Evolutionary conservation across 2,797 vertebrate species (phyloP), one percentile per base, ranked within the genome.

Genomic region (Cryptoprocta ferox): DNA sequence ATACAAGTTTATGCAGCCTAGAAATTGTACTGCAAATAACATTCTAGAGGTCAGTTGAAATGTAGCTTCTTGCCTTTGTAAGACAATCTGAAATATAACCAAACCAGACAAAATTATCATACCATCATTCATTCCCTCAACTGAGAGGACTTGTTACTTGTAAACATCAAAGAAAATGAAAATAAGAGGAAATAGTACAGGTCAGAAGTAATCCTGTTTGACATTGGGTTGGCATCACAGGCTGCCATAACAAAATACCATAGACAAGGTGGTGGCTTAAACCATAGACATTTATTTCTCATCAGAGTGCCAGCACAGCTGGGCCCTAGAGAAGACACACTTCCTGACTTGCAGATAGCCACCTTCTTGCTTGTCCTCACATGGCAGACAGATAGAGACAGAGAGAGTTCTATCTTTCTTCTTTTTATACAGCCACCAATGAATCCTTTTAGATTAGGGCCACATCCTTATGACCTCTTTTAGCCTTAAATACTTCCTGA

Each of bases 1-100:
- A 79, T 26, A 89, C 14, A 94, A 32, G 61, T 71, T 96, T 93
- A 91, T 88, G 71, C 21, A 70, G 35, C 39, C 78, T 89, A 56
- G 76, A 93, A 80, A 92, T 5, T 84, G 35, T 66, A 35, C 45
- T 80, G 21, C 61, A 95, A 85, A 81, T 85, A 85, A 93, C 1
- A 21, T 71, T 80, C 5, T 87, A 71, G 76, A 70, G 70, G 81
- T 91, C 86, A 91, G 9, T 2, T 78, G 66, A 56, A 97, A 76
- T 75, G 48, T 45, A 75, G n/a, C 35, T 85, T 97, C 65, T 88
- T 96, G 78, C 75, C 45, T 95, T 89, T 32, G 9, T 87, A 89
- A 96, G 76, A 75, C 50, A 89, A 63, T 89, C 16, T 82, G 78
- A 82, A 95, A 84, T 91, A 89, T 95, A 97, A 85, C 50, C 35